Percentiles rank a stretch among this genome's conserved stretches.
Conservation (phyloP, 2,797 vertebrate species). For the Petrocephalus sullivani region DNA sequence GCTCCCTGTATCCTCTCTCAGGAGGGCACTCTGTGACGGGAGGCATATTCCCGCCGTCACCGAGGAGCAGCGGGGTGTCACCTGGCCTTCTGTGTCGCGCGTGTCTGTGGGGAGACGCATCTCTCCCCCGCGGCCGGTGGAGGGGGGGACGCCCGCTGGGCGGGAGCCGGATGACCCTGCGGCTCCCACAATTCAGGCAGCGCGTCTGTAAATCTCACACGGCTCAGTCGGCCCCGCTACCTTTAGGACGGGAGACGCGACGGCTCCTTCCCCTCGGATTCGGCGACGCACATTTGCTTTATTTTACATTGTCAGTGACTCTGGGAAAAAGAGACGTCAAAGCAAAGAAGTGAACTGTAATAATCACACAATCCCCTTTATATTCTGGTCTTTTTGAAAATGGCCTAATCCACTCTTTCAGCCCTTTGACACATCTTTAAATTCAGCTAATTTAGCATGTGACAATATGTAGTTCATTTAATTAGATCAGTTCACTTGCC, state of each 20-base stretch:
- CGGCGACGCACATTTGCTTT: neutral
- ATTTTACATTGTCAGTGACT: neutral
- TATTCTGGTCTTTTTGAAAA: neutral
- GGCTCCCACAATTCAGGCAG: neutral
- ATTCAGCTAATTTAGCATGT: neutral
- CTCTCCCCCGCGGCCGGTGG: neutral
- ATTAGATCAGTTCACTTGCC: slow-evolving; percentile 16
- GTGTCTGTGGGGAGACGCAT: neutral
- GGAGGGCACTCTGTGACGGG: neutral
- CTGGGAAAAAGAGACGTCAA: neutral
- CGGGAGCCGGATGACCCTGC: neutral
- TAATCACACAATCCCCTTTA: neutral
- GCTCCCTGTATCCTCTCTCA: neutral
- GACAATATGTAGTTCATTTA: slow-evolving; percentile 17
- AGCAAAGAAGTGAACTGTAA: neutral
- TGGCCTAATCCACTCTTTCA: neutral
- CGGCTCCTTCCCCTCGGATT: neutral
- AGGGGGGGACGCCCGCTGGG: neutral
- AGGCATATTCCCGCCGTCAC: neutral
- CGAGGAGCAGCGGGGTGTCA: neutral
- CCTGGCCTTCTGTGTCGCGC: neutral
- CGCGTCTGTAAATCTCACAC: neutral
- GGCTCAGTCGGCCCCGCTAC: neutral
- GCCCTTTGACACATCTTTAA: neutral
- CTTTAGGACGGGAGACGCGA: neutral